Base-by-base conservation (phyloP, 2,797 vertebrate genomes). In the Okamejei kenojei region DNA sequence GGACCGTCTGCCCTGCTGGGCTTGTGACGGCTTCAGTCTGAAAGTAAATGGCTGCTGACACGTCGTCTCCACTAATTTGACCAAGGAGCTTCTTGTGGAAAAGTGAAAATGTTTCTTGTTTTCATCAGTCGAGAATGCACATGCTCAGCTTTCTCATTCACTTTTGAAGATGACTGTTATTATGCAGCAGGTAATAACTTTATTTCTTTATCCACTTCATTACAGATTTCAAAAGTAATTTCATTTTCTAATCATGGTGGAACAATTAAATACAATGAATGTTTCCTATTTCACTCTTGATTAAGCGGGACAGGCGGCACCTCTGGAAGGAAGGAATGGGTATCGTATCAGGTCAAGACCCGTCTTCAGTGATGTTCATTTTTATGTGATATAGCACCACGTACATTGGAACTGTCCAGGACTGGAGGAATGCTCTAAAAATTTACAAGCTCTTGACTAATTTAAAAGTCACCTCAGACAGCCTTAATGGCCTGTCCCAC, bases 11-110 rank as follows among this genome's bases (percentile, higher is more conserved):
- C 54, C 71, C 35, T 54, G 38, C 90, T 76, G 65, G 71, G 71
- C 90, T 92, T 76, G 90, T 38, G 90, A 76, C 21, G 45, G 68
- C 21, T 68, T 92, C 90, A 92, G 38, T 73, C 71, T 92, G 35
- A 26, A 54, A 76, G 38, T n/a, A 11, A 26, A 76, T 92, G 65
- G 38, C 68, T 65, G 63, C 84, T 88, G 84, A 88, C 63, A 88
- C 61, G 68, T 35, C 17, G 84, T 35, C 84, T 88, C 63, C 63
- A n/a, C 82, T 76, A 38, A 76, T 13, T 21, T 54, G 35, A 54
- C 90, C 7, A 71, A 45, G 23, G 21, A 23, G 73, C 13, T 92
- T 92, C 45, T 7, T 54, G 71, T 26, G 45, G 90, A 92, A 54
- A 92, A 92, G 26, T 76, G 38, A 76, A 54, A 92, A 92, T 76